These are phyloP conservation scores for Synodontis membranacea DNA, from an alignment of 2,113 vertebrate species.

Conservation along the genomic window DNA sequence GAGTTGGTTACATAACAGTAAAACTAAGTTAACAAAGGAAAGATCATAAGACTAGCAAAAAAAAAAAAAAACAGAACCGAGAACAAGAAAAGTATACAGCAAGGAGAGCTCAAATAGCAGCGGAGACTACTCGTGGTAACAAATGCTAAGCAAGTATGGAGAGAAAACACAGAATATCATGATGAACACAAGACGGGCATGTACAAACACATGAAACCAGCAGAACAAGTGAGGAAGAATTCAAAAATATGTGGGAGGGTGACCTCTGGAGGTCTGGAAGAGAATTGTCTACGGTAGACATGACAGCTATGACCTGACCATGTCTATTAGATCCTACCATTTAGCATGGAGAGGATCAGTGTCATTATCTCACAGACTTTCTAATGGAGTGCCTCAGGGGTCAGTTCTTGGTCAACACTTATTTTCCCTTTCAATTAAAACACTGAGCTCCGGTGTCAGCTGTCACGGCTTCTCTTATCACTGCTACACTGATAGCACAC, in stretches of 20 bases:
- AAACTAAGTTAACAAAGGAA: neutral
- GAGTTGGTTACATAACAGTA: too few relatives aligned
- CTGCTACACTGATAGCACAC: neutral
- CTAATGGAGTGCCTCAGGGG: slow-evolving; percentile 10
- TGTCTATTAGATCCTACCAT: neutral
- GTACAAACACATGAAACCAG: neutral
- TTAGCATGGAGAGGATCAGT: neutral
- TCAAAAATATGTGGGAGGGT: neutral
- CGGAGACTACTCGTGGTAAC: neutral
- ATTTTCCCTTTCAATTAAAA: neutral
- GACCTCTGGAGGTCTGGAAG: slow-evolving; percentile 2
- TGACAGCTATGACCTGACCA: neutral
- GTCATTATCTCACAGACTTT: neutral
- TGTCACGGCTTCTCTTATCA: neutral
- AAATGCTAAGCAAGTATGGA: neutral
- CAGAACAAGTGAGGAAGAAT: neutral
- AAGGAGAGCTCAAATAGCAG: neutral
- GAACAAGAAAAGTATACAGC: neutral
- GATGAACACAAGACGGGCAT: neutral
- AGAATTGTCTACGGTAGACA: neutral
- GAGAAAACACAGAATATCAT: neutral
- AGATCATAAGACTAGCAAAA: neutral
- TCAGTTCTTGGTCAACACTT: slow-evolving; percentile 1
- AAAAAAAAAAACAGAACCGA: neutral
- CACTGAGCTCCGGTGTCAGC: neutral